A percentile compares a stretch with the other conserved stretches of the same genome.
Evolutionary conservation across 2,797 vertebrate species (phyloP).

Genomic region (Cirrhinus mrigala): DNA sequence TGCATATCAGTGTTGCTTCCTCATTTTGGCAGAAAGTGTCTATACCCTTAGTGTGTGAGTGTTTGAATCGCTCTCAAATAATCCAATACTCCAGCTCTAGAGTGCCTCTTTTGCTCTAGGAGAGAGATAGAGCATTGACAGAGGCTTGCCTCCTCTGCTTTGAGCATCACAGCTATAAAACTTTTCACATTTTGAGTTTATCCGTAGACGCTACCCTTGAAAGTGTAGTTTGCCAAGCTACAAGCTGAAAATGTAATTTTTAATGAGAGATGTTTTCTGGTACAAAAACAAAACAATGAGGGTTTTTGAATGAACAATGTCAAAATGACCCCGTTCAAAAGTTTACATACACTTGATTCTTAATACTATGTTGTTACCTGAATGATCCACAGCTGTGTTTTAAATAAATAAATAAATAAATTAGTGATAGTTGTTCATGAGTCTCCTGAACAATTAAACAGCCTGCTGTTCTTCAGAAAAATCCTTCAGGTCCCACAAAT

Average conservation of each 20-base stretch:
- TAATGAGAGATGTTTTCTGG: too few relatives aligned
- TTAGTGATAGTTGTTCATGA: too few relatives aligned
- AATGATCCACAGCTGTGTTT: too few relatives aligned
- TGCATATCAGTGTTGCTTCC: background rate
- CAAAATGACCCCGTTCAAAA: too few relatives aligned
- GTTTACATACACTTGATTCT: too few relatives aligned
- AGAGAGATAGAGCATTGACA: background rate
- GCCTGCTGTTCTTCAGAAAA: too few relatives aligned
- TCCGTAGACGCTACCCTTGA: background rate
- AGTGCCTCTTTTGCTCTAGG: background rate
- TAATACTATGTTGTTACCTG: too few relatives aligned
- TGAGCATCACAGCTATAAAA: constrained; percentile 19
- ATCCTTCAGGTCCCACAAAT: too few relatives aligned
- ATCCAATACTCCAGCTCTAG: background rate
- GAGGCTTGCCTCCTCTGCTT: background rate
- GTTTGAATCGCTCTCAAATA: constrained; percentile 6
- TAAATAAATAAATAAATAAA: too few relatives aligned
- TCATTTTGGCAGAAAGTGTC: background rate
- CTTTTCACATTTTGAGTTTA: background rate
- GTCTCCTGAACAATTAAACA: too few relatives aligned
- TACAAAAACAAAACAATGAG: too few relatives aligned
- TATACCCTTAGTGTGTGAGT: background rate
- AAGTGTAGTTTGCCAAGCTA: background rate
- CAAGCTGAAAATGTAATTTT: background rate
- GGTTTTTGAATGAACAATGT: too few relatives aligned